Base-by-base conservation (phyloP, 1,140 invertebrate genomes). In the Catajapyx aquilonaris region DNA sequence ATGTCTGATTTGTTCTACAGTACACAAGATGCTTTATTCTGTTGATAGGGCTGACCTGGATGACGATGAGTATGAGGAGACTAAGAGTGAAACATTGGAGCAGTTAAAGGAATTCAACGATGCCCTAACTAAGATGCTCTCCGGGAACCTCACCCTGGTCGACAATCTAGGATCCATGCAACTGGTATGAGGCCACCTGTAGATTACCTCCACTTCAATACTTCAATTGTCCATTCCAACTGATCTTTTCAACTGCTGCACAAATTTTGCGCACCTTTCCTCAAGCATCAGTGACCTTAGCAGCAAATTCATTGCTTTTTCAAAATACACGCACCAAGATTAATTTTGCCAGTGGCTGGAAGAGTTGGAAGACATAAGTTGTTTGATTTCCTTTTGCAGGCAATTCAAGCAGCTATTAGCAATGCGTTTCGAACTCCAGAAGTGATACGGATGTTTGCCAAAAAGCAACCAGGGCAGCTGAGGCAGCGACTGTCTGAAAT, bases 361-460 rank as follows among this genome's bases (percentile, higher is more conserved):
- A n/a, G n/a, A n/a, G n/a, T n/a, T n/a, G n/a, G n/a, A n/a, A n/a
- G n/a, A n/a, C n/a, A n/a, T n/a, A n/a, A n/a, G n/a, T n/a, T n/a
- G n/a, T n/a, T n/a, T n/a, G n/a, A 18, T 28, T 38, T 23, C 45
- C 15, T 34, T 33, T 38, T 44, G 13, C 42, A 78, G 73, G 76
- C 76, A 5, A 78, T 75, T 34, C 72, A 73, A 57, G 73, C 74
- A 47, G 76, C 77, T 35, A 78, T 81, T 18, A 75, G 72, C 42
- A 58, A 71, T 50, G 76, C 77, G 5, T 81, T 81, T 48, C 65
- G 76, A 55, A 81, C 77, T 4, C 77, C 78, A 19, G 76, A 76
- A 53, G 71, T 81, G 1, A 80, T 81, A 16, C 53, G 65, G 47
- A 63, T 81, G 56, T 81, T 81, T 68, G 76, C 73, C 9, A 74